These are phyloP conservation scores for Bergia puertoricense DNA, from an alignment of 92 coral and sea anemone species.

Conservation along the genomic window DNA sequence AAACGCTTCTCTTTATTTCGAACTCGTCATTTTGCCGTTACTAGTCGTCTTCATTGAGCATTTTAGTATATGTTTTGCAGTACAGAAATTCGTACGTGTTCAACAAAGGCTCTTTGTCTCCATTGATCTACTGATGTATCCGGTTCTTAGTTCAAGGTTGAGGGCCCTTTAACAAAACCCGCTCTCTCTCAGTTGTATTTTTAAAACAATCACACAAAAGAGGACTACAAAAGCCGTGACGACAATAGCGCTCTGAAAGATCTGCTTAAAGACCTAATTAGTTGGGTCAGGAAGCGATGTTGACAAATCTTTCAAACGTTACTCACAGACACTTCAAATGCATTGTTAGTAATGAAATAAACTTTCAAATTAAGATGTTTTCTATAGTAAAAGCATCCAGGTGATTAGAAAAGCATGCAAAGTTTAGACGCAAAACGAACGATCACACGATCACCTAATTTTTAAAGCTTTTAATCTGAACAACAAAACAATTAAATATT, in stretches of 20 bases:
- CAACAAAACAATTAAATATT: constrained; percentile 44
- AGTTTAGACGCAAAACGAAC: constrained; percentile 7
- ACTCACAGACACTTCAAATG: not conserved
- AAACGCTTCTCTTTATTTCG: not conserved
- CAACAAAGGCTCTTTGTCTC: constrained; percentile 7
- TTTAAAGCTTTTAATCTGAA: constrained; percentile 25
- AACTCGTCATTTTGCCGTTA: no score
- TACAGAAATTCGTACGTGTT: constrained; percentile 10
- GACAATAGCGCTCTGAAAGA: constrained; percentile 29
- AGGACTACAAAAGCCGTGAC: constrained; percentile 8
- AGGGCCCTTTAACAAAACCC: constrained; percentile 8
- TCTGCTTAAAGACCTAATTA: constrained; percentile 34
- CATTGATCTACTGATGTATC: not conserved
- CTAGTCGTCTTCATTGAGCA: not conserved
- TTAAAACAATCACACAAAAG: not conserved
- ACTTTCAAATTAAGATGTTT: not conserved
- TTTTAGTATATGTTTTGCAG: not conserved
- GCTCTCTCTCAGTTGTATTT: not conserved
- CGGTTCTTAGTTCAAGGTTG: constrained; percentile 19
- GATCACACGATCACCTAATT: constrained; percentile 19
- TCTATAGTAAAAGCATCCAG: not conserved
- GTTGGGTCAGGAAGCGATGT: constrained; percentile 26
- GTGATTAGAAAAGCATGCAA: not conserved
- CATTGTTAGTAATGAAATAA: not conserved
- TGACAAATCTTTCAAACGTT: not conserved